These are phyloP conservation scores for Tridacna gigas DNA, from an alignment of 2,888 invertebrate species.

Conservation along the genomic window DNA sequence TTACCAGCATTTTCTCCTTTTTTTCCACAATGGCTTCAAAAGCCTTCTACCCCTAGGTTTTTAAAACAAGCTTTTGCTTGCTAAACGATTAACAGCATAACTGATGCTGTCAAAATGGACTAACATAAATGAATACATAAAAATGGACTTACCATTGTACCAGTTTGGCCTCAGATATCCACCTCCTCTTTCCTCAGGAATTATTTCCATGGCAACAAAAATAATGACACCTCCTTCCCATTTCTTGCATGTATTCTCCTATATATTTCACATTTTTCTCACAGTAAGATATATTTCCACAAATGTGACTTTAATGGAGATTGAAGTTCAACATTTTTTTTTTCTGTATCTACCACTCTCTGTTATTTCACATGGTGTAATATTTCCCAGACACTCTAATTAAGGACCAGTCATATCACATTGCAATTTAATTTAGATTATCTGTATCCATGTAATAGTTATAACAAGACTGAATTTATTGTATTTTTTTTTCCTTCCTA, in stretches of 20 bases:
- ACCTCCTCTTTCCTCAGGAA: slow-evolving; percentile 41
- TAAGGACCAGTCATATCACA: not conserved
- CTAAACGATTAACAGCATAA: no score
- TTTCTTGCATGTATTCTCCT: slow-evolving; percentile 5
- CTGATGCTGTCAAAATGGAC: no score
- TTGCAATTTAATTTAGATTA: not conserved
- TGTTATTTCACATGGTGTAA: slow-evolving; percentile 7
- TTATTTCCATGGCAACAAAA: slow-evolving; percentile 40
- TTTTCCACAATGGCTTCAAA: no score
- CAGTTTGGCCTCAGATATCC: slow-evolving; percentile 38
- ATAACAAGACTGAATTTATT: no score
- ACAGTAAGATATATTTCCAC: not conserved
- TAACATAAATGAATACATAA: no score
- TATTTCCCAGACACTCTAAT: slow-evolving; percentile 10
- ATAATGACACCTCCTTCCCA: slow-evolving; percentile 21
- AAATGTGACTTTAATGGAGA: slow-evolving; percentile 14
- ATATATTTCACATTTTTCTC: not conserved
- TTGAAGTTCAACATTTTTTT: slow-evolving; percentile 5
- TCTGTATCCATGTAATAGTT: no score
- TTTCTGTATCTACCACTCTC: not conserved
- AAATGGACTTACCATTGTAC: slow-evolving; percentile 44
- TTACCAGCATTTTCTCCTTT: no score
- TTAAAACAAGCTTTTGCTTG: no score
- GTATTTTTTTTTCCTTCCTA: not conserved
- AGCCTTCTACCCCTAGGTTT: no score